Percentiles rank a stretch among this genome's conserved stretches.
phyloP scores from a whole-genome alignment of 1,140 invertebrate genomes.

The Zaprionus capensis region DNA sequence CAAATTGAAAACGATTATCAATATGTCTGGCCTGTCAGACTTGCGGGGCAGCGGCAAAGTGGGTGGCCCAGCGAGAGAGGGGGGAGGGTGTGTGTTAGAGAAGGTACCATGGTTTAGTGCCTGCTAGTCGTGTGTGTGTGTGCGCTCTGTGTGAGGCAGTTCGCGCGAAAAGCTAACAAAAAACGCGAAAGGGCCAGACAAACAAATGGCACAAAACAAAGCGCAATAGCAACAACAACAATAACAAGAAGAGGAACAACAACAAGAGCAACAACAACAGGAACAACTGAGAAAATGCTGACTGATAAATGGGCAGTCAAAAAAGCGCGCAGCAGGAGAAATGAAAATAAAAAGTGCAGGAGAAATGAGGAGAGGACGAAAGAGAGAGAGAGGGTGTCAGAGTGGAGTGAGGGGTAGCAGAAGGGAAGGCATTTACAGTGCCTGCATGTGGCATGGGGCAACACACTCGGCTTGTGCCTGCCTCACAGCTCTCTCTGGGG shows the following conservation, averaged over 20 bases:
- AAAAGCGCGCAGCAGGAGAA: conserved; percentile 30
- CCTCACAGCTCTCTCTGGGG: conserved; percentile 53
- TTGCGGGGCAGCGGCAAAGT: not conserved
- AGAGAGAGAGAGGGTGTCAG: not conserved
- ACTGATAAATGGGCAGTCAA: conserved; percentile 71
- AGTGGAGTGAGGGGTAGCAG: not conserved
- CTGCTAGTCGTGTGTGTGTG: not conserved
- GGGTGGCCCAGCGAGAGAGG: not conserved
- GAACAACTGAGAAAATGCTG: conserved; percentile 30
- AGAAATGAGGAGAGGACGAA: not conserved
- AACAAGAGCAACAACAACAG: conserved; percentile 20
- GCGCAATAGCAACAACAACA: conserved; percentile 11
- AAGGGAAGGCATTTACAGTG: not conserved
- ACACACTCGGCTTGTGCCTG: conserved; percentile 12
- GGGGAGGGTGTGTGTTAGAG: not conserved
- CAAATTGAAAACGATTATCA: conserved; percentile 79
- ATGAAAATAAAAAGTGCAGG: conserved; percentile 17
- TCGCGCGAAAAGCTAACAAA: conserved; percentile 75
- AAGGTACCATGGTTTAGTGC: not conserved
- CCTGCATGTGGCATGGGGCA: not conserved
- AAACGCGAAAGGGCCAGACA: conserved; percentile 39
- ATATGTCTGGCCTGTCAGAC: conserved; percentile 67
- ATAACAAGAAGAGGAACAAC: conserved; percentile 17
- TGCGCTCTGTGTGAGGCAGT: not conserved
- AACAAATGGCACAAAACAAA: conserved; percentile 47